These are phyloP conservation scores for Trimorus sp. DNA, from an alignment of 2,888 invertebrate species.

Conservation along the genomic window DNA sequence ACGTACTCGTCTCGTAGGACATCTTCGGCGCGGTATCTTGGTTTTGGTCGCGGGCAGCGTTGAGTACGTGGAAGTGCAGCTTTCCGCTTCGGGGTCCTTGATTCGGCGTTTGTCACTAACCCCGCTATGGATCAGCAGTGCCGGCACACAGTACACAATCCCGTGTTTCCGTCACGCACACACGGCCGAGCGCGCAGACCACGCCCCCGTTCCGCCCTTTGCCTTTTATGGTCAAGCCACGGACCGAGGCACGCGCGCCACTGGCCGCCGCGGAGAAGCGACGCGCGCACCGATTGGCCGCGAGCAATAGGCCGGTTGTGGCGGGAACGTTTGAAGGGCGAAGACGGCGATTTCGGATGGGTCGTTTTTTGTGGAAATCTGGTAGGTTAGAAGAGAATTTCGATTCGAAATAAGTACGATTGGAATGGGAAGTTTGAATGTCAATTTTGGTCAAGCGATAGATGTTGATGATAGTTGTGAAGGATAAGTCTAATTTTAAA, in stretches of 20 bases:
- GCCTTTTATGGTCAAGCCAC: conserved; percentile 75
- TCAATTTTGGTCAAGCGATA: too few species aligned
- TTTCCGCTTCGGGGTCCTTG: conserved; percentile 34
- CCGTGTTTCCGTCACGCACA: conserved; percentile 51
- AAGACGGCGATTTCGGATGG: too few species aligned
- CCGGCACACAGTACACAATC: conserved; percentile 17
- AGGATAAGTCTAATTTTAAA: too few species aligned
- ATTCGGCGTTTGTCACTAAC: conserved; percentile 55
- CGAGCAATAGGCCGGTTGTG: too few species aligned
- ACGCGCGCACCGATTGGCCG: not conserved
- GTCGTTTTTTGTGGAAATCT: too few species aligned
- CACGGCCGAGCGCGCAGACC: conserved; percentile 44
- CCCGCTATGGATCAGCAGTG: conserved; percentile 40
- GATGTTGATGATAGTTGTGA: too few species aligned
- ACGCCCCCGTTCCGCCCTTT: conserved; percentile 77
- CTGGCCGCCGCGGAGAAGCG: conserved; percentile 6
- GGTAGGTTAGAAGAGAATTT: too few species aligned
- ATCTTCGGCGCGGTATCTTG: conserved; percentile 69
- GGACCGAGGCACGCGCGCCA: conserved; percentile 11
- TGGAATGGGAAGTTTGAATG: too few species aligned
- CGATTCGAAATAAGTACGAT: too few species aligned
- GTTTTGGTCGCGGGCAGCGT: conserved; percentile 60
- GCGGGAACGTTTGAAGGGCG: too few species aligned
- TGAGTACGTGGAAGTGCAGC: conserved; percentile 30
- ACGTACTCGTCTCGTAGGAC: conserved; percentile 79